Evolutionary conservation across 2,797 vertebrate species (phyloP), one percentile per base, ranked within the genome.

Genomic region (Limosa lapponica): DNA sequence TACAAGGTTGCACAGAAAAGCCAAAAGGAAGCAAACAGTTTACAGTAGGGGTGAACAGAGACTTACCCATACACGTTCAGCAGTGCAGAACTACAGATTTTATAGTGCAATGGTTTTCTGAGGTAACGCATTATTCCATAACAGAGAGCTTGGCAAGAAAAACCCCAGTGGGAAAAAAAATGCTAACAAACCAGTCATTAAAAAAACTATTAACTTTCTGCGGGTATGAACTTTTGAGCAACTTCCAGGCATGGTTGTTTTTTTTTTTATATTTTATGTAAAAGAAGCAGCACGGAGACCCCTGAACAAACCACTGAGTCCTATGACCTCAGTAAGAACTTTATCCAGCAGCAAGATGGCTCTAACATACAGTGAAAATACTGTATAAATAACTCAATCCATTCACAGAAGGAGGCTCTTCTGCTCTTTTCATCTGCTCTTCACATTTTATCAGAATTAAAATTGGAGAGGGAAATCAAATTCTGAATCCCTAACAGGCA

Each of bases 401-500:
- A 87, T 55, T 41, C 82, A 82, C 66, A 84, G 67, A 46, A 91
- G n/a, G 70, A 79, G 28, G n/a, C 43, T 81, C 39, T 83, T 75
- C 41, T 85, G 23, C 54, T 74, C 79, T 73, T 82, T 86, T 88
- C 69, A 85, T 92, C 88, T 73, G 46, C 52, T 94, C 58, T 85
- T 90, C 78, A 59, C 48, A 73, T 94, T 89, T 91, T 88, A 96
- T 41, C 93, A 78, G 82, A 82, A 92, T 59, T 79, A 80, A 87
- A 93, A 82, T 15, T 71, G 54, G 54, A 94, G 51, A 86, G 32
- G 36, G 55, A 94, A 93, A 83, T 86, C 51, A 91, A 90, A 91
- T 59, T 75, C 91, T 69, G 61, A 91, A 93, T 91, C 87, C 73
- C 73, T 91, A 46, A 83, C 85, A 95, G 77, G 91, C 85, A 92